Base-by-base conservation (phyloP, 2,113 vertebrate species). In the Oenanthe melanoleuca region DNA sequence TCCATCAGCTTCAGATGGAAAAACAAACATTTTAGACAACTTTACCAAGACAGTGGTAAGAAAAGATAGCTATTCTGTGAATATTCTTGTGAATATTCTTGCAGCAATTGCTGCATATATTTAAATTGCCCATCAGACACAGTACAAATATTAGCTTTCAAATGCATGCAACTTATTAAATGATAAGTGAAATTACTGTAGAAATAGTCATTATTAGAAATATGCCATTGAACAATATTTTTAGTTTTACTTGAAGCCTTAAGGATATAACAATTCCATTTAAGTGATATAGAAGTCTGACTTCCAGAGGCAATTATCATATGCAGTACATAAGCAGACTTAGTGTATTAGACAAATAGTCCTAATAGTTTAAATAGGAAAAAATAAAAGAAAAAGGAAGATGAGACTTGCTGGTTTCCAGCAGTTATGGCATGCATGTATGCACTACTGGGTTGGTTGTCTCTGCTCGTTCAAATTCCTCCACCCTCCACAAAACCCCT, bases 11-110 rank as follows among this genome's bases (percentile, higher is more conserved):
- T 28, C 37, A 82, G 50, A 49, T 6, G 21, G 44, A 80, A 47
- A 83, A 90, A 86, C 4, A 95, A 92, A 75, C 75, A 89, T 77
- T 86, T 94, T 59, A 80, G 34, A 29, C 83, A 84, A 85, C 55
- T 89, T 61, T 66, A 79, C 16, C 55, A 63, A 66, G 47, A 64
- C 18, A 75, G 28, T 50, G 25, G 31, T 63, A 86, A 89, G 57
- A 88, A 63, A 86, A 83, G 9, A 64, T 12, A 42, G 4, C 25
- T 64, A n/a, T 6, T 82, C 31, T 80, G 34, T 6, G 5, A 45
- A 10, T 21, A 45, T 45, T 50, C 22, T 52, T 71, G 26, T 38
- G 37, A 75, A 45, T 72, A 80, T 69, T 89, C 50, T 71, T 70
- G 34, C 24, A 91, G 66, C n/a, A 47, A 25, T 70, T 82, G 55